Percentiles rank a stretch among this genome's conserved stretches.
Conservation (phyloP, 2,888 invertebrate genomes). For the Clistopyga incitator region DNA sequence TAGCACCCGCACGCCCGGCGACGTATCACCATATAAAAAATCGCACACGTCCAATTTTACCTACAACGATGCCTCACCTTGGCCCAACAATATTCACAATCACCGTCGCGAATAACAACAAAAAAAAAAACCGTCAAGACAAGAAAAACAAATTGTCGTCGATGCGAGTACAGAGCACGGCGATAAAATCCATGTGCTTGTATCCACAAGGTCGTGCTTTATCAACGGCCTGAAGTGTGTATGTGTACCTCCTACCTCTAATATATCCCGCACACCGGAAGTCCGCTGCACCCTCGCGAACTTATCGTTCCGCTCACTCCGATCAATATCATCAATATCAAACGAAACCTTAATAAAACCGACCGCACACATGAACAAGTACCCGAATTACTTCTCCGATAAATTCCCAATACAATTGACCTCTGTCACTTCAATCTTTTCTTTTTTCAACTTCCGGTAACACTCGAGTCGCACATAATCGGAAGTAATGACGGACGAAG, state of each 20-base stretch:
- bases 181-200: conserved; percentile 64
- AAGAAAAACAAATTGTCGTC: conserved; percentile 30
- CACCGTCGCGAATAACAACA: conserved; percentile 24
- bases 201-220: conserved; percentile 73
- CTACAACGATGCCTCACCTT: conserved; percentile 46
- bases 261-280: conserved; percentile 62
- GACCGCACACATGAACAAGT: conserved; percentile 14
- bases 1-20: conserved; percentile 43
- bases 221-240: conserved; percentile 1
- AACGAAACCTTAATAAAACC: background rate
- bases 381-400: conserved; percentile 4
- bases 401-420: background rate
- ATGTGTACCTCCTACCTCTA: conserved; percentile 10
- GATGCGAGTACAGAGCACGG: conserved; percentile 6
- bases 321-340: conserved; percentile 45
- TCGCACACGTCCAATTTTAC: conserved; percentile 64
- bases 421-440: background rate
- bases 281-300: conserved; percentile 52
- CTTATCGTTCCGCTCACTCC: conserved; percentile 39
- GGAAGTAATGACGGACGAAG: background rate
- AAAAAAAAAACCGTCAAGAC: background rate
- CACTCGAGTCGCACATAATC: conserved; percentile 5
- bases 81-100: conserved; percentile 35
- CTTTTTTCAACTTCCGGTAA: background rate
- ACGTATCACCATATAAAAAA: conserved; percentile 63